Conservation (phyloP, 2,797 vertebrate species). For the Melanotaenia parkinsoni region DNA sequence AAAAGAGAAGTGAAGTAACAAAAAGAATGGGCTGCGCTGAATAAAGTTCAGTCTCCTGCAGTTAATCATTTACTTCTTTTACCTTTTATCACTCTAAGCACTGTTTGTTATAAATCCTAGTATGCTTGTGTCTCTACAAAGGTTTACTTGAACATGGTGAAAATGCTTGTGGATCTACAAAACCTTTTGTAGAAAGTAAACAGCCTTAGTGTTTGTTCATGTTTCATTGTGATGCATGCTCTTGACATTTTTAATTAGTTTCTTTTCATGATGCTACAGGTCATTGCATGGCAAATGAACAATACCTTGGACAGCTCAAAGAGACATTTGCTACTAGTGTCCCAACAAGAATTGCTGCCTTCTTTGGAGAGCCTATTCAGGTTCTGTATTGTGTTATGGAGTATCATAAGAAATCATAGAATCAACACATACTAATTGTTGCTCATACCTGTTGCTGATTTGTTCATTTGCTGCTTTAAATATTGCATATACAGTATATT, state of each 20-base stretch:
- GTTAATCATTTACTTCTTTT: conserved; percentile 63
- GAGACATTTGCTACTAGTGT: conserved; percentile 88
- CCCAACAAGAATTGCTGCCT: conserved; percentile 87
- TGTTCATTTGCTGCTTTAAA: neutral
- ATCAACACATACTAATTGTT: neutral
- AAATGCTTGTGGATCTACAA: neutral
- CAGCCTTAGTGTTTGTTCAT: neutral
- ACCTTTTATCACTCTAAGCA: conserved; percentile 20
- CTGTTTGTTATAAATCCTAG: neutral
- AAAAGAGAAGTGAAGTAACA: neutral
- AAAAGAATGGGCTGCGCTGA: neutral
- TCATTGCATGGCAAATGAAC: conserved; percentile 88
- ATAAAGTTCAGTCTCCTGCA: conserved; percentile 52
- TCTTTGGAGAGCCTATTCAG: conserved; percentile 95
- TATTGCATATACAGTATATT: neutral
- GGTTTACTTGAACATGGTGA: neutral
- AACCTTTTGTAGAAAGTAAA: neutral
- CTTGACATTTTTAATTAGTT: neutral
- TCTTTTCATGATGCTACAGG: conserved; percentile 74
- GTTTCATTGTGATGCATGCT: neutral
- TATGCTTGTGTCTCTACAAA: neutral
- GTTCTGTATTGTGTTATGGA: conserved; percentile 66
- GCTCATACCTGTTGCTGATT: neutral
- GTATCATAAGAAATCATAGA: neutral
- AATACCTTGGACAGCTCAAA: conserved; percentile 91